Conservation (phyloP, 2,888 invertebrate species). For the Hyles lineata region DNA sequence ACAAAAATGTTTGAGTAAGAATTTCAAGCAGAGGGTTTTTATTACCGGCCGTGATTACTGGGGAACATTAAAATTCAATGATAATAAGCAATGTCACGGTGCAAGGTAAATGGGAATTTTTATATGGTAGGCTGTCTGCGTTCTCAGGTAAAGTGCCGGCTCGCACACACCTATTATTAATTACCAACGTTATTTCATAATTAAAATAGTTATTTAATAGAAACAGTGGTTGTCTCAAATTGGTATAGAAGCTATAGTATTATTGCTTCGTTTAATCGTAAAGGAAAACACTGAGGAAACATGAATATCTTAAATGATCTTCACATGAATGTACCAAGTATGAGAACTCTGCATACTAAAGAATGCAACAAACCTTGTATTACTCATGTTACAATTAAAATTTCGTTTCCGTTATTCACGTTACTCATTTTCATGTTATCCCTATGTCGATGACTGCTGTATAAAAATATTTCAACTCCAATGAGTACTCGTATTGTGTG, state of each 20-base stretch:
- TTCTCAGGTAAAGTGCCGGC: constrained; percentile 31
- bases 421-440: no score
- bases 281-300: no score
- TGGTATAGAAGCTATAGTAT: no score
- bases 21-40: constrained; percentile 25
- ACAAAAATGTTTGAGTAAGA: constrained; percentile 25
- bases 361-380: background rate
- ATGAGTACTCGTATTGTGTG: background rate
- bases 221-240: no score
- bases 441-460: no score
- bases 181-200: background rate
- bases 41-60: constrained; percentile 25
- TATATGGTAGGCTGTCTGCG: constrained; percentile 40
- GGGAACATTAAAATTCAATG: constrained; percentile 41
- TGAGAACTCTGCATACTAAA: background rate
- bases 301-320: no score
- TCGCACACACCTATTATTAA: background rate
- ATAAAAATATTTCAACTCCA: background rate
- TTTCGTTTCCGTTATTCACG: background rate
- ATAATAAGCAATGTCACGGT: constrained; percentile 42
- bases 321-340: no score
- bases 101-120: constrained; percentile 42
- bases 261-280: no score
- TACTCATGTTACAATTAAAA: background rate
- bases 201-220: no score